These are phyloP conservation scores for Cryptomyrus ogoouensis DNA, from an alignment of 2,113 vertebrate genomes.

Conservation along the genomic window DNA sequence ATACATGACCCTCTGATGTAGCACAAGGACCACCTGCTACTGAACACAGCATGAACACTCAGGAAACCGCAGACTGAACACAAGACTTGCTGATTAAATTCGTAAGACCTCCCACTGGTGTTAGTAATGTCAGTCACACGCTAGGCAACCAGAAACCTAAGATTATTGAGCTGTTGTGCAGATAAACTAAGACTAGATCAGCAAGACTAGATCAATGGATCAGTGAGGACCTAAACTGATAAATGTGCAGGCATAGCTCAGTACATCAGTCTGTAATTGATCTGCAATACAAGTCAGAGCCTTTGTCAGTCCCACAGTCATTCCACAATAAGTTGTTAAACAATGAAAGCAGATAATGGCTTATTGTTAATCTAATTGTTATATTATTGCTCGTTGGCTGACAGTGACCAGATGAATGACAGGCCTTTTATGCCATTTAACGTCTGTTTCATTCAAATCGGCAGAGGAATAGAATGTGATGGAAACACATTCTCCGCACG, in stretches of 20 bases:
- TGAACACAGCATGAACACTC: not conserved
- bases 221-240: not conserved
- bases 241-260: not conserved
- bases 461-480: not conserved
- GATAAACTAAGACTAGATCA: not conserved
- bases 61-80: not conserved
- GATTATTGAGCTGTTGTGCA: not conserved
- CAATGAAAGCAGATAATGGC: not conserved
- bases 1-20: not conserved
- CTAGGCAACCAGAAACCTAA: not conserved
- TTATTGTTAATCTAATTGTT: not conserved
- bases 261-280: not conserved
- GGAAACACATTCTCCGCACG: not conserved
- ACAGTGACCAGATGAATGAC: not conserved
- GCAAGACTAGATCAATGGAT: not conserved
- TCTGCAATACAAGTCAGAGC: not conserved
- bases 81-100: not conserved
- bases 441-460: not conserved
- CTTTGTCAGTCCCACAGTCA: not conserved
- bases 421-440: not conserved
- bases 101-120: not conserved
- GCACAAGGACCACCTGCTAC: not conserved
- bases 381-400: not conserved
- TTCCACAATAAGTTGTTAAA: not conserved
- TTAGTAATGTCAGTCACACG: not conserved